These are phyloP conservation scores for Aviceda subcristata DNA, from an alignment of 2,113 vertebrate species.

Conservation along the genomic window DNA sequence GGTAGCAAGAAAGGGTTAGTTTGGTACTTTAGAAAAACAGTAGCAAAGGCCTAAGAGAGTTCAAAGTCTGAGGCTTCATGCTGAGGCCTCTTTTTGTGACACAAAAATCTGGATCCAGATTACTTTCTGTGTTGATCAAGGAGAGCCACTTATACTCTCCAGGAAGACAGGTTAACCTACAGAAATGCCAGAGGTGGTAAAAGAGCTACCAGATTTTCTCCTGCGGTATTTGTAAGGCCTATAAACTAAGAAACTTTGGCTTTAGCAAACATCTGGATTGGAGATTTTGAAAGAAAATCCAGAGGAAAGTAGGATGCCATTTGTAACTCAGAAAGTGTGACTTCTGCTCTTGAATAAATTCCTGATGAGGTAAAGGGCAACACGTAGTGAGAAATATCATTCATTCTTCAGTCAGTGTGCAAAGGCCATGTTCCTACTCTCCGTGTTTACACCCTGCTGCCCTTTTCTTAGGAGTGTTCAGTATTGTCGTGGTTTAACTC, in stretches of 20 bases:
- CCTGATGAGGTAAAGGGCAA: not conserved
- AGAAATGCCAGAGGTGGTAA: not conserved
- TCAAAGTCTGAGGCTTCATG: not conserved
- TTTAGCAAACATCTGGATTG: not conserved
- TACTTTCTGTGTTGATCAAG: not conserved
- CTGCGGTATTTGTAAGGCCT: not conserved
- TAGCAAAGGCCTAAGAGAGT: not conserved
- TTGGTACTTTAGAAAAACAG: not conserved
- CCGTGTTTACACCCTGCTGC: not conserved
- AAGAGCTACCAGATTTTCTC: not conserved
- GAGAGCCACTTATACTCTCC: not conserved
- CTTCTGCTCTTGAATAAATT: not conserved
- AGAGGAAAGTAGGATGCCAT: not conserved
- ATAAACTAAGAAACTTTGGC: not conserved
- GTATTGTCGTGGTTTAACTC: too few species aligned
- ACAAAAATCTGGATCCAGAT: not conserved
- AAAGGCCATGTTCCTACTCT: not conserved
- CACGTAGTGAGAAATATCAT: not conserved
- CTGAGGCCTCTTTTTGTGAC: not conserved
- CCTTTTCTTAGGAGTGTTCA: not conserved
- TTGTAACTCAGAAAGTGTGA: not conserved
- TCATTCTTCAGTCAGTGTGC: not conserved
- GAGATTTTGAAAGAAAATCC: not conserved
- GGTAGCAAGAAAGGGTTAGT: not conserved
- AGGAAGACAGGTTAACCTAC: not conserved